Evolutionary conservation across 2,113 vertebrate genomes (phyloP), one percentile per base, ranked within the genome.

Genomic region (Acrocephalus kingi): DNA sequence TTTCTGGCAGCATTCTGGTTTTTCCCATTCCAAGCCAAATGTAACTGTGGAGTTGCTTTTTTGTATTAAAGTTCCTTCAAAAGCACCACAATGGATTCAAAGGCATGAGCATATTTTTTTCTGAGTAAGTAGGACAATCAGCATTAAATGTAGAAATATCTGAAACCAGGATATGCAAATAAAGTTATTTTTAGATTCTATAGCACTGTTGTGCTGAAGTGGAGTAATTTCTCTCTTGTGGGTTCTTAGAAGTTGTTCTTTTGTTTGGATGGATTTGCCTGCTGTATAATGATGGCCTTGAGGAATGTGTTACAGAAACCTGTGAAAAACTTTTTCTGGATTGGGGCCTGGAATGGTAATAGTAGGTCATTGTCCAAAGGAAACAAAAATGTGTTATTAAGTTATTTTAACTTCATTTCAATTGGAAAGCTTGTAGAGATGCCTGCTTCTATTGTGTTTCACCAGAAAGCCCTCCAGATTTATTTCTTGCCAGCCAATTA

Each of bases 381-480:
- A 96, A 96, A 93, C 84, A 82, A 89, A 93, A 96, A 92, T 74
- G 61, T 95, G 76, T 94, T 96, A 94, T 95, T 96, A 95, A 95
- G 76, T 95, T 95, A 95, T 96, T 97, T 93, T 93, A 94, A 90
- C 95, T 92, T 89, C 23, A 91, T 96, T 96, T 95, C 54, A 87
- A 28, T 92, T 91, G 81, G 68, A 96, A 97, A 81, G 49, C 90
- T 94, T 92, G 62, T 85, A 87, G 88, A 80, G n/a, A 72, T 80
- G 43, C 61, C 61, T 91, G 52, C 64, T 96, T 95, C 81, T 96
- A 81, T 95, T 97, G 89, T 80, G 25, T 94, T 91, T 93, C 90
- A 80, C 63, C 52, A 71, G 37, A 80, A 92, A 84, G 30, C 67
- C 62, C 33, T 95, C 74, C 49, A 84, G 85, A 89, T 90, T 52